Base-by-base conservation (phyloP, 2,797 vertebrate species). In the Enteromius mattozi region DNA sequence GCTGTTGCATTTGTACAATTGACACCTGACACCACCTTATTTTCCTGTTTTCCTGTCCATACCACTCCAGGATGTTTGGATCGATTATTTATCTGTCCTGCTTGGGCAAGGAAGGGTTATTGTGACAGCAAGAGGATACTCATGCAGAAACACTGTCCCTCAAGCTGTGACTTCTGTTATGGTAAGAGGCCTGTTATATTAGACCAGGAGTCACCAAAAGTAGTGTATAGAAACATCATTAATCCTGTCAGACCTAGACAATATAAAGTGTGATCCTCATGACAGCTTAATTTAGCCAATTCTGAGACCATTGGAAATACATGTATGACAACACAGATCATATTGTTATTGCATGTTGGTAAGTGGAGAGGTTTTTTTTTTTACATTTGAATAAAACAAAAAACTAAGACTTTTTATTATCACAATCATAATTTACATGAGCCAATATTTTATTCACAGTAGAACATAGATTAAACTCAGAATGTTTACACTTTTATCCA, bases 71-170 rank as follows among this genome's bases (percentile, higher is more conserved):
- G 98, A 83, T 99, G 98, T 89, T 94, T 96, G 94, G 98, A 99
- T 91, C 95, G 97, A 78, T 91, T 98, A 65, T 96, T 96, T 10
- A 96, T 96, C 93, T 99, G 98, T 86, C 93, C 96, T 0, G 88
- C 95, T 0, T 99, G 98, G 98, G 96, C 97, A 4, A 93, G 91
- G 1, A 97, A 95, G 90, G 97, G 97, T 0, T 98, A 96, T 88
- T 99, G 98, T 4, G 94, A 96, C 78, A 94, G 94, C 78, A 97
- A 96, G 72, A 95, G 90, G 86, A 95, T 91, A 89, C 89, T 99
- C 86, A 99, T 99, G 98, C 96, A 97, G 93, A 98, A 98, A 92
- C 96, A 99, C 90, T 99, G 98, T 86, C 98, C 98, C 0, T 95
- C 94, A 88, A 97, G 96, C 95, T 99, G 98, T 33, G 97, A 99